Evolutionary conservation across 1,140 invertebrate genomes (phyloP), one percentile per base, ranked within the genome.

Genomic region (Littorina saxatilis): DNA sequence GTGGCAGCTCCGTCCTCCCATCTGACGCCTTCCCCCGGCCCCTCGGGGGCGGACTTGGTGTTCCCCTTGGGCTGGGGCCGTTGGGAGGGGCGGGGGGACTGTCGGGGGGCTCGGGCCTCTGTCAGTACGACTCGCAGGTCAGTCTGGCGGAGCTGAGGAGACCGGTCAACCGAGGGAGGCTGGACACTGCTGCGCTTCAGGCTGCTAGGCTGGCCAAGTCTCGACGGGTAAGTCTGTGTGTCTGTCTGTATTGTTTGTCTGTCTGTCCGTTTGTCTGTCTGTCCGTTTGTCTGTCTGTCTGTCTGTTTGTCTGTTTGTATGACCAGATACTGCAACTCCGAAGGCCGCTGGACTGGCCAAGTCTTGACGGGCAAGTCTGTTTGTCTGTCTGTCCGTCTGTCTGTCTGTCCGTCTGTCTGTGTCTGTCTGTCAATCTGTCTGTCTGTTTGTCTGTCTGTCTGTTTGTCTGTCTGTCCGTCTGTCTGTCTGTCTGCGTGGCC

Each of bases 1-100:
- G 86, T 66, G 88, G 88, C 61, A 89, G 88, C 66, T 86, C 85
- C 35, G 61, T 85, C 29, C 73, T 84, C 50, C 77, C 81, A 7
- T 29, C 74, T 7, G 76, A 78, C n/a, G 13, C 20, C 37, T 29
- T 39, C 23, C 5, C 39, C 35, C 55, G 76, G 58, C 76, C 55
- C n/a, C 58, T 78, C 3, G 58, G 74, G 82, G 85, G 84, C 32
- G 85, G 85, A 0, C 87, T 88, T 58, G 87, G 87, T 11, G 72
- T 77, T 2, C 83, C 82, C 55, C 68, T 88, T 15, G 82, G 80
- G 61, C 79, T 80, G 40, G 47, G 47, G 23, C 9, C 80, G n/a
- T 47, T 47, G 1, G 58, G 40, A 55, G 70, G 37, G 20, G 15
- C 72, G 17, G 73, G 29, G 47, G 52, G 20, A 20, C 76, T 68